Evolutionary conservation across 2,797 vertebrate genomes (phyloP).

Genomic region (Paramormyrops hopkinsi): DNA sequence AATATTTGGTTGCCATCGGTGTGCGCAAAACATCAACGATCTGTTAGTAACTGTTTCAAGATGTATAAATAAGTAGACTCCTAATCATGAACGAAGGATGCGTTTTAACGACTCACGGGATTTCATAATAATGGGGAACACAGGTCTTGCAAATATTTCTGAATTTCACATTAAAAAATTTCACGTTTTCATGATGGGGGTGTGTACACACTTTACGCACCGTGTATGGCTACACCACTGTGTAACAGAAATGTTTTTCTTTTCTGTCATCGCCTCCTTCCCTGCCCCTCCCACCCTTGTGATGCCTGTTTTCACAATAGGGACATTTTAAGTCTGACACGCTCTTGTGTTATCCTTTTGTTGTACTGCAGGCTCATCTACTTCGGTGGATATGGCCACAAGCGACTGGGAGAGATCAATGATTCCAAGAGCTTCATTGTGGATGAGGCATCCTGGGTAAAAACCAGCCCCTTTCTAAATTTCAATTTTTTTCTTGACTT

Average conservation of each 20-base stretch:
- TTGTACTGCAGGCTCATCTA: slow-evolving; percentile 72
- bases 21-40: neutral
- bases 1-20: neutral
- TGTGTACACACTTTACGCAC: neutral
- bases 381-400: slow-evolving; percentile 91
- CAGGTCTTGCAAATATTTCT: neutral
- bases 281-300: neutral
- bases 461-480: slow-evolving; percentile 19
- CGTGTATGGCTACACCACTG: neutral
- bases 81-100: neutral
- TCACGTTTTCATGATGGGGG: neutral
- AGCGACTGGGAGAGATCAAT: slow-evolving; percentile 68
- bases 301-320: neutral
- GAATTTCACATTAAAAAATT: neutral
- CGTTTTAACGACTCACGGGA: neutral
- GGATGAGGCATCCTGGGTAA: slow-evolving; percentile 89
- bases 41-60: neutral
- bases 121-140: neutral
- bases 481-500: neutral
- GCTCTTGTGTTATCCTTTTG: neutral
- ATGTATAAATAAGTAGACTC: neutral
- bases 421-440: slow-evolving; percentile 75
- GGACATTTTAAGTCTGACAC: neutral
- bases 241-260: neutral
- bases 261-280: neutral